Base-by-base conservation (phyloP, 1,140 invertebrate species). In the Sitodiplosis mosellana region DNA sequence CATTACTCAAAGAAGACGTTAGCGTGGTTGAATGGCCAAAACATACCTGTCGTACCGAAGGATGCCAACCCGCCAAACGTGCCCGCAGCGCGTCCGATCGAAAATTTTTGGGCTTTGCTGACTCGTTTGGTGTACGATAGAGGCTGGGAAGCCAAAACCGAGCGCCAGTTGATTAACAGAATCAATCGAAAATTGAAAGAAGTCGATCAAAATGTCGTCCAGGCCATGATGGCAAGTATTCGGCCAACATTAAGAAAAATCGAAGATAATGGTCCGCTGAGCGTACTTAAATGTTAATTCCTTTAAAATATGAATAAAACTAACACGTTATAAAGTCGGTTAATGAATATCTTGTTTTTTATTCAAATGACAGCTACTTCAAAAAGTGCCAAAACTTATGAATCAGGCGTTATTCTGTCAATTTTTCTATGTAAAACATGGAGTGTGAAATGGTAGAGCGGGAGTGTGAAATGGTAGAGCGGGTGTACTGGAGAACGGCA, bases 161-260 rank as follows among this genome's bases (percentile, higher is more conserved):
- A 6, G 8, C 17, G 27, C n/a, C 47, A 48, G 41, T 38, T 40
- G 21, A 11, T n/a, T 19, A 20, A 8, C 14, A 40, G 47, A 48
- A 48, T 48, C n/a, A 36, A 34, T 15, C 17, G 20, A 48, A 48
- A 48, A 22, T 18, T 48, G 14, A 48, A 48, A 40, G 34, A 40
- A 41, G 18, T 48, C 8, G 47, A 48, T 15, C 5, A 40, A 17
- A 4, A 18, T 6, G 47, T 48, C 34, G 14, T 34, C 47, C 40
- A 42, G 7, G 40, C 40, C 7, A 10, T 42, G 14, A 15, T 7
- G 40, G 40, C 40, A n/a, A n/a, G n/a, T n/a, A 19, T 42, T 15
- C 7, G 15, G 8, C 7, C 14, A 7, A 7, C 8, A 7, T 15
- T 42, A 7, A n/a, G 40, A 15, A 42, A 42, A 42, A 42, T 42